phyloP scores from a whole-genome alignment of 2,888 invertebrate genomes.

The Neoscelio sp. region DNA sequence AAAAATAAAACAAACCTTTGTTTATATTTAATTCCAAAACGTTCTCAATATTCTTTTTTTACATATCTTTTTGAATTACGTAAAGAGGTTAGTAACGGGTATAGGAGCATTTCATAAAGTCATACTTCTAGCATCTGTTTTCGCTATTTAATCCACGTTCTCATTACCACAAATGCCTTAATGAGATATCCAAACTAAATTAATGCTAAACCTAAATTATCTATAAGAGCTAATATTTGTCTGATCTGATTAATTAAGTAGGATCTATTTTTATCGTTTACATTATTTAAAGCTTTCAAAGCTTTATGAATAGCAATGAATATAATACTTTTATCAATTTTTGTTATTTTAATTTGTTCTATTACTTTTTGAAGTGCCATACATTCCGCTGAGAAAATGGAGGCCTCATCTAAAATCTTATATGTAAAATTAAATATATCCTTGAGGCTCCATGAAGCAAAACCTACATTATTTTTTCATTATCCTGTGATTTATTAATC shows the following conservation, averaged over 20 bases:
- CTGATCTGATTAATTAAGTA: not conserved
- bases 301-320: too few species aligned
- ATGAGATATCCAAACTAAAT: slow-evolving; percentile 4
- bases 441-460: not conserved
- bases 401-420: not conserved
- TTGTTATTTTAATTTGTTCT: too few species aligned
- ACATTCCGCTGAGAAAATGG: slow-evolving; percentile 13
- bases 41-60: not conserved
- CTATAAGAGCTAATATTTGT: not conserved
- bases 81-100: not conserved
- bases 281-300: too few species aligned
- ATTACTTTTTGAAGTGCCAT: not conserved
- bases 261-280: too few species aligned
- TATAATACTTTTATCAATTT: not conserved
- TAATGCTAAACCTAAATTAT: not conserved
- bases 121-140: not conserved
- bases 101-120: not conserved
- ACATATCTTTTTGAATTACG: not conserved
- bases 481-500: too few species aligned
- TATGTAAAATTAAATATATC: not conserved
- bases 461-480: not conserved
- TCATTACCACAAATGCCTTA: not conserved
- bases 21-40: not conserved
- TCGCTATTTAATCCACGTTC: not conserved
- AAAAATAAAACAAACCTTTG: not conserved